phyloP scores from a whole-genome alignment of 2,797 vertebrate species.

The Myoxocephalus aenaeus region DNA sequence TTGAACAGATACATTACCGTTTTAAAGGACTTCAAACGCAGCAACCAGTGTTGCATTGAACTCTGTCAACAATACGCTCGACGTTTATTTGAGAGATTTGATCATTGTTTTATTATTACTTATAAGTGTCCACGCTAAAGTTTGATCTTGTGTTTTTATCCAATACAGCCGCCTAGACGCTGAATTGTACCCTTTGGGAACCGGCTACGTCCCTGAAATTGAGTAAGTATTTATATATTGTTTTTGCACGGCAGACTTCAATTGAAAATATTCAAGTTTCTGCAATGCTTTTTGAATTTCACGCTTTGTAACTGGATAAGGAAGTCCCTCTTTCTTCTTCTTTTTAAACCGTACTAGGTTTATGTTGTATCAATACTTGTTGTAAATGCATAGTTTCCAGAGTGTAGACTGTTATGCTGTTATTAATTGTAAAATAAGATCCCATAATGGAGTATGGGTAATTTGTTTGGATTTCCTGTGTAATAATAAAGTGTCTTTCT shows the following conservation, averaged over 20 bases:
- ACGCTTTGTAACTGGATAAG: constrained; percentile 15
- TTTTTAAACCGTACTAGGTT: neutral
- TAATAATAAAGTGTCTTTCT: constrained; percentile 43
- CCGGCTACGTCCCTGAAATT: constrained; percentile 87
- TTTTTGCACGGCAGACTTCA: neutral
- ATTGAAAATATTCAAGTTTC: neutral
- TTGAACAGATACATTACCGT: constrained; percentile 12
- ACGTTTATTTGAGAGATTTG: neutral
- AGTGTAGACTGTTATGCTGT: neutral
- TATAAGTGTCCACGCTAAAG: constrained; percentile 5
- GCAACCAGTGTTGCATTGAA: neutral
- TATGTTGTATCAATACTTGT: neutral
- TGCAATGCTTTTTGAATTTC: neutral
- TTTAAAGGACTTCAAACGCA: neutral
- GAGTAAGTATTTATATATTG: constrained; percentile 78
- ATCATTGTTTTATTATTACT: neutral
- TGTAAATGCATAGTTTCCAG: neutral
- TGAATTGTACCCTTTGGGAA: constrained; percentile 89
- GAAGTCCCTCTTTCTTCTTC: constrained; percentile 22
- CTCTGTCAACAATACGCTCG: neutral
- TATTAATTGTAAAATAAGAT: neutral
- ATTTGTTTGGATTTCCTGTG: constrained; percentile 18
- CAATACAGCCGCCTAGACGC: constrained; percentile 83
- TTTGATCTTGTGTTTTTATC: constrained; percentile 16
- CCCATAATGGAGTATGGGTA: neutral